A percentile compares a stretch with the other conserved stretches of the same genome.
Conservation (phyloP, 2,113 vertebrate species). For the Artemisiospiza belli region DNA sequence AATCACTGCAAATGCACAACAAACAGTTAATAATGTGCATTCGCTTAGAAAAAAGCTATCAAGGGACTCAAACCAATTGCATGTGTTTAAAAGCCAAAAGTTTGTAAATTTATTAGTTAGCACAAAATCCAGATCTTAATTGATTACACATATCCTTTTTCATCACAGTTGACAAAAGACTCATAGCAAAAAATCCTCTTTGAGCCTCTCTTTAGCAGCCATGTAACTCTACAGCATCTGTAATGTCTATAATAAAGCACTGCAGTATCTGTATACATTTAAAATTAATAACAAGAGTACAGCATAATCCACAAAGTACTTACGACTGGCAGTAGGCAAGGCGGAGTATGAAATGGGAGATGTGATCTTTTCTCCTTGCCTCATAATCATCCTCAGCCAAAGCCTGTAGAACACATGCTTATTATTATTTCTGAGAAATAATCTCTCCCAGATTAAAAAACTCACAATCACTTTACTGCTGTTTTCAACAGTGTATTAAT, state of each 20-base stretch:
- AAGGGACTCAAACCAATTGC: neutral
- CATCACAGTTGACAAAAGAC: neutral
- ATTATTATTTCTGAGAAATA: neutral
- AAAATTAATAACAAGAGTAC: neutral
- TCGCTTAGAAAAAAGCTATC: neutral
- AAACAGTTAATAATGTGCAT: neutral
- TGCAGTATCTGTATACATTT: neutral
- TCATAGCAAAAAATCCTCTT: neutral
- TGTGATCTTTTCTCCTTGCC: constrained; percentile 91
- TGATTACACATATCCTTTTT: neutral
- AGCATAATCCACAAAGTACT: constrained; percentile 57
- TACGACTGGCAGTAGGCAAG: constrained; percentile 98
- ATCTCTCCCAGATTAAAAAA: neutral
- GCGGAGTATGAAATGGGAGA: constrained; percentile 97
- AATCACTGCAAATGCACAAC: neutral
- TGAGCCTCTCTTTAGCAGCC: neutral
- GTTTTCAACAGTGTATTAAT: neutral
- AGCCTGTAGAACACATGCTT: constrained; percentile 58
- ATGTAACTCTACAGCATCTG: neutral
- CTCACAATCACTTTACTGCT: neutral
- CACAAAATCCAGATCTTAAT: neutral
- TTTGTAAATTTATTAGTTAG: neutral
- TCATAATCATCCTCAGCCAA: constrained; percentile 82
- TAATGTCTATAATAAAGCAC: neutral
- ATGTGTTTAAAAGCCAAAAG: neutral